A percentile compares a stretch with the other conserved stretches of the same genome.
These are phyloP conservation scores for Fregetta grallaria DNA, from an alignment of 2,113 vertebrate species.

Conservation along the genomic window DNA sequence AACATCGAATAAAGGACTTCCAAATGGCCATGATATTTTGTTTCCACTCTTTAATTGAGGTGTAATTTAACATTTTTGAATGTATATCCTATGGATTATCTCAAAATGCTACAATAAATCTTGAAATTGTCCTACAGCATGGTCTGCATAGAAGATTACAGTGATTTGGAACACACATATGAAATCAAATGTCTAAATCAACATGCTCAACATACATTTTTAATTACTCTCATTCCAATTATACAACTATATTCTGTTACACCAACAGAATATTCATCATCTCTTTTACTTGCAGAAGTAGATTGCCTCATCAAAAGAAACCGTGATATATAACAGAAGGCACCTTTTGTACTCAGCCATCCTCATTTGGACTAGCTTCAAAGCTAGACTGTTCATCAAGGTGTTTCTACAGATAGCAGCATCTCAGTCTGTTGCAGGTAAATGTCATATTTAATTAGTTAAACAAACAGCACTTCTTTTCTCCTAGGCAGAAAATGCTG, in stretches of 20 bases:
- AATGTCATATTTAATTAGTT: constrained; percentile 33
- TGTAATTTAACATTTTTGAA: neutral
- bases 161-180: neutral
- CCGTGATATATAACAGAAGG: neutral
- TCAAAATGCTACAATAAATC: neutral
- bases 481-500: neutral
- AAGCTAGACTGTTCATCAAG: constrained; percentile 11
- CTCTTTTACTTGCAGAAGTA: neutral
- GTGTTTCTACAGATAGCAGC: constrained; percentile 15
- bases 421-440: neutral
- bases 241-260: neutral
- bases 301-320: neutral
- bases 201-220: neutral
- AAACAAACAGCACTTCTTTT: constrained; percentile 13
- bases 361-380: neutral
- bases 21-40: neutral
- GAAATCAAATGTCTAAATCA: neutral
- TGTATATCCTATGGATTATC: neutral
- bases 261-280: neutral
- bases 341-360: neutral
- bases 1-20: neutral
- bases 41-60: neutral
- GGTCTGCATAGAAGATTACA: neutral
- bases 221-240: neutral
- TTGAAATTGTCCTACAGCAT: neutral